Evolutionary conservation across 2,888 invertebrate genomes (phyloP).

Genomic region (Ariolimax columbianus): DNA sequence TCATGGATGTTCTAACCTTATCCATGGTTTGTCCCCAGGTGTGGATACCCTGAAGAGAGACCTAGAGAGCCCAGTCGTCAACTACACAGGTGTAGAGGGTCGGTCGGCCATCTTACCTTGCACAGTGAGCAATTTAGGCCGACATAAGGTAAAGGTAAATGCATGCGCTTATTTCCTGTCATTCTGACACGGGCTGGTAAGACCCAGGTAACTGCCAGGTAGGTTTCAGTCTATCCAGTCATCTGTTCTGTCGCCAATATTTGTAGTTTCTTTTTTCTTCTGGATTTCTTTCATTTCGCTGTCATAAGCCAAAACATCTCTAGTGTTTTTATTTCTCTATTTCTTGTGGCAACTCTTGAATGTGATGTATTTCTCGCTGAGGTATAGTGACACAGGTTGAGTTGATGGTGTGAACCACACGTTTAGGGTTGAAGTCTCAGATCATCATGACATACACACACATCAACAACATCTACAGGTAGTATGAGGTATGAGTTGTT

Average conservation of each 20-base stretch:
- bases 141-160: slow-evolving; percentile 56
- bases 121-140: slow-evolving; percentile 65
- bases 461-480: too few relatives aligned
- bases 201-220: slow-evolving; percentile 22
- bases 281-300: neutral
- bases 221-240: slow-evolving; percentile 31
- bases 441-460: too few relatives aligned
- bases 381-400: too few relatives aligned
- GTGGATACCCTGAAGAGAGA: slow-evolving; percentile 8
- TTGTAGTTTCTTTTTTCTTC: neutral
- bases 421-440: too few relatives aligned
- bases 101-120: slow-evolving; percentile 70
- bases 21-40: too few relatives aligned
- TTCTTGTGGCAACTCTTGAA: neutral
- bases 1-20: too few relatives aligned
- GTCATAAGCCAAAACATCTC: neutral
- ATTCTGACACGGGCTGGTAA: neutral
- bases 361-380: too few relatives aligned
- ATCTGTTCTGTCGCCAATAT: slow-evolving; percentile 38
- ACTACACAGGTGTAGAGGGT: slow-evolving; percentile 67
- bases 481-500: too few relatives aligned
- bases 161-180: slow-evolving; percentile 53
- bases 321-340: slow-evolving; percentile 7
- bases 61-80: slow-evolving; percentile 56
- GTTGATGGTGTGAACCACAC: too few relatives aligned